These are phyloP conservation scores for Callitettix versicolor DNA, from an alignment of 1,140 invertebrate genomes.

Conservation along the genomic window DNA sequence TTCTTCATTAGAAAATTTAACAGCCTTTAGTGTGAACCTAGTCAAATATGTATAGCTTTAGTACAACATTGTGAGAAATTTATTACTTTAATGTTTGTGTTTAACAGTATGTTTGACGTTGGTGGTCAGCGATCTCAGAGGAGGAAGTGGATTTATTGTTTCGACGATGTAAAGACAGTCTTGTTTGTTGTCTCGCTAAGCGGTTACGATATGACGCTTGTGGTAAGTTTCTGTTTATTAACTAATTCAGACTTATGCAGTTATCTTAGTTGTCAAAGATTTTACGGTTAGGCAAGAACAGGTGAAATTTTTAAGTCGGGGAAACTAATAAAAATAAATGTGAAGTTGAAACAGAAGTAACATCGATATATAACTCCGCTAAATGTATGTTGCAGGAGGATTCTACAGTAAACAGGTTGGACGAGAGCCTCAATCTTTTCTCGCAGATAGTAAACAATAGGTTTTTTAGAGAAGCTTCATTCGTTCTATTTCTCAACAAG, in stretches of 20 bases:
- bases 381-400: constrained; percentile 49
- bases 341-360: too few species aligned
- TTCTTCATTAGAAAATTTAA: too few species aligned
- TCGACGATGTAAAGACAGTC: constrained; percentile 53
- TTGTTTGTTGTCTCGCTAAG: constrained; percentile 55
- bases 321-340: too few species aligned
- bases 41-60: too few species aligned
- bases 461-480: constrained; percentile 50
- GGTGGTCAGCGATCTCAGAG: constrained; percentile 61
- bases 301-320: too few species aligned
- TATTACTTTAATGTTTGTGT: constrained; percentile 15
- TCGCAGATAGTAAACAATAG: constrained; percentile 52
- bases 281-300: too few species aligned
- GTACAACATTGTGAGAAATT: too few species aligned
- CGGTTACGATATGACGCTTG: constrained; percentile 53
- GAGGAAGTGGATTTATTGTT: constrained; percentile 66
- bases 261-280: not conserved
- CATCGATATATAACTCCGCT: too few species aligned
- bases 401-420: constrained; percentile 47
- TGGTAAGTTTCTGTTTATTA: constrained; percentile 34
- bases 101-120: constrained; percentile 49
- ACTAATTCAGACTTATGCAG: constrained; percentile 12
- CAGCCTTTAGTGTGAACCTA: too few species aligned
- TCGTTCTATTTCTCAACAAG: constrained; percentile 60
- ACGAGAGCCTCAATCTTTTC: constrained; percentile 53